Evolutionary conservation across 2,797 vertebrate species (phyloP).

Genomic region (Silurus lanzhouensis): DNA sequence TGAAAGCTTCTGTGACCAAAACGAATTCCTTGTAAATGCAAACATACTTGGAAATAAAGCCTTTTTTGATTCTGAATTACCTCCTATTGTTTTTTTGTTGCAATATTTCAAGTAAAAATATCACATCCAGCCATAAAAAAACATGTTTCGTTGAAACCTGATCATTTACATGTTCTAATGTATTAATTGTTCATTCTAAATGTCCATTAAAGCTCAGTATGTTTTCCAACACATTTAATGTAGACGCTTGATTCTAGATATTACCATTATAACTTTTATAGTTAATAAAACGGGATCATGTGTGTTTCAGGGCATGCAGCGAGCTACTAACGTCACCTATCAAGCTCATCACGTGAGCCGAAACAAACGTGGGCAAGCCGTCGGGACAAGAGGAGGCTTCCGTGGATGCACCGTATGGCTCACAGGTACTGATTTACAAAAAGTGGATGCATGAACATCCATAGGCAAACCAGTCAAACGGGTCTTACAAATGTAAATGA

Average conservation of each 20-base stretch:
- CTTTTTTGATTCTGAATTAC: too few relatives aligned
- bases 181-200: background rate
- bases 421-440: slow-evolving; percentile 77
- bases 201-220: background rate
- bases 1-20: too few relatives aligned
- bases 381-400: slow-evolving; percentile 95
- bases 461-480: too few relatives aligned
- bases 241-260: background rate
- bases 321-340: slow-evolving; percentile 97
- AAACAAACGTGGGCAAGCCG: slow-evolving; percentile 96
- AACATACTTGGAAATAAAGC: too few relatives aligned
- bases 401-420: slow-evolving; percentile 98
- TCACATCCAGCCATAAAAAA: too few relatives aligned
- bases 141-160: background rate
- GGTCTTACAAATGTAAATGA: too few relatives aligned
- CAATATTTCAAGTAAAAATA: too few relatives aligned
- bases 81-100: too few relatives aligned
- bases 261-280: background rate
- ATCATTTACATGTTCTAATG: background rate
- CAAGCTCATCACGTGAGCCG: slow-evolving; percentile 98
- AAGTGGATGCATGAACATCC: too few relatives aligned
- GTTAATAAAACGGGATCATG: background rate
- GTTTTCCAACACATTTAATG: background rate
- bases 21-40: too few relatives aligned
- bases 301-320: slow-evolving; percentile 87